Conservation (phyloP, 2,888 invertebrate genomes). For the Scaptomyza reducta region DNA sequence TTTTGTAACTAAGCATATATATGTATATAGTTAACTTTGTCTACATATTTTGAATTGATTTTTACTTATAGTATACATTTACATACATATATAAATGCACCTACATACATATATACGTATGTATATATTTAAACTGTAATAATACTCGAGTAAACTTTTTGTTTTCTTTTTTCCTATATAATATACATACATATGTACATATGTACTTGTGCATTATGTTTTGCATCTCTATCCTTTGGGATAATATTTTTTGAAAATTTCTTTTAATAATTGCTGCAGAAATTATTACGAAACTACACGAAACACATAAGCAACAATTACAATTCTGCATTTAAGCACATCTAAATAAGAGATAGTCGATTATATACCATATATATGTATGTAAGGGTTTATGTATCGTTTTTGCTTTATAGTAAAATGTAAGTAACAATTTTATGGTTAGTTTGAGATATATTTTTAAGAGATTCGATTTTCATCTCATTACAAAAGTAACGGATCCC, state of each 20-base stretch:
- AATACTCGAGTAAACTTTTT: slow-evolving; percentile 1
- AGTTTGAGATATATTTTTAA: slow-evolving; percentile 23
- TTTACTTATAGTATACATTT: slow-evolving; percentile 37
- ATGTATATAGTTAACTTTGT: neutral
- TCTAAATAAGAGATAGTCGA: slow-evolving; percentile 41
- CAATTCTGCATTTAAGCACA: slow-evolving; percentile 40
- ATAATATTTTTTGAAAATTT: too few relatives aligned
- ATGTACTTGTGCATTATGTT: neutral
- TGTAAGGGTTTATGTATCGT: slow-evolving; percentile 24
- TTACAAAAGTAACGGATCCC: slow-evolving; percentile 17
- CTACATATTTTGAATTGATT: slow-evolving; percentile 14
- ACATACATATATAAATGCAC: slow-evolving; percentile 43
- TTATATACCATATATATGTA: slow-evolving; percentile 21
- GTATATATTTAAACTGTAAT: neutral
- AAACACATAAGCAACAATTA: slow-evolving; percentile 72
- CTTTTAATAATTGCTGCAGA: too few relatives aligned
- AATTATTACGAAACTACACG: too few relatives aligned
- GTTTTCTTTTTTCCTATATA: neutral
- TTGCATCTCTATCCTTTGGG: slow-evolving; percentile 8
- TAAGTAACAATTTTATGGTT: slow-evolving; percentile 42
- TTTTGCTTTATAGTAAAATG: slow-evolving; percentile 28
- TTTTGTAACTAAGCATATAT: slow-evolving; percentile 3
- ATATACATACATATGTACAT: neutral
- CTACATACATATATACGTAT: slow-evolving; percentile 13
- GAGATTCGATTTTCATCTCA: slow-evolving; percentile 26